phyloP scores from a whole-genome alignment of 53 echinoderm and acorn worm species.

The Pentamera pediparva region DNA sequence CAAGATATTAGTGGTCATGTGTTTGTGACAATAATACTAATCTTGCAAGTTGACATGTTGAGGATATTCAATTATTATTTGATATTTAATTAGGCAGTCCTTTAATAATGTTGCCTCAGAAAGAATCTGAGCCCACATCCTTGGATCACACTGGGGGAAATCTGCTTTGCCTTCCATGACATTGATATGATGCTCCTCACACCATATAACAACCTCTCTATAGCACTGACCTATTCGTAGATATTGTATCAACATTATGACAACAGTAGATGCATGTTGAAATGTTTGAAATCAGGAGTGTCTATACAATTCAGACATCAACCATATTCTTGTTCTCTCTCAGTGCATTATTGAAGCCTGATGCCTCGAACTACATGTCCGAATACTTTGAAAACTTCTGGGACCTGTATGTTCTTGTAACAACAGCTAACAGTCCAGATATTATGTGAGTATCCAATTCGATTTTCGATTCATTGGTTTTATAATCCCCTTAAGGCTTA shows the following conservation, averaged over 20 bases:
- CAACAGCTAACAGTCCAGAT: constrained; percentile 97
- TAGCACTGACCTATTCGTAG: neutral
- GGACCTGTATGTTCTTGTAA: constrained; percentile 86
- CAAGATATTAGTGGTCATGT: too few species aligned
- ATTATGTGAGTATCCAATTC: constrained; percentile 70
- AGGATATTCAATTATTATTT: too few species aligned
- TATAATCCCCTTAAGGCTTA: too few species aligned
- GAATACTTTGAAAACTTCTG: constrained; percentile 86
- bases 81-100: too few species aligned
- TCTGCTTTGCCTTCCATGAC: too few species aligned
- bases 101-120: too few species aligned
- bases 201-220: neutral
- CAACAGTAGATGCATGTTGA: neutral
- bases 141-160: too few species aligned
- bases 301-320: neutral
- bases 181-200: too few species aligned
- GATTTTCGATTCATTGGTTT: too few species aligned
- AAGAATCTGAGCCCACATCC: too few species aligned
- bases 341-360: constrained; percentile 54
- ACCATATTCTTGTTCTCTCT: neutral
- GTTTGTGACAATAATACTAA: too few species aligned
- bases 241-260: neutral
- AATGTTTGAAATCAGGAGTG: neutral
- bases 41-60: too few species aligned
- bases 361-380: constrained; percentile 59